Evolutionary conservation across 1,140 invertebrate genomes (phyloP), one percentile per base, ranked within the genome.

Genomic region (Oscheius sp.): DNA sequence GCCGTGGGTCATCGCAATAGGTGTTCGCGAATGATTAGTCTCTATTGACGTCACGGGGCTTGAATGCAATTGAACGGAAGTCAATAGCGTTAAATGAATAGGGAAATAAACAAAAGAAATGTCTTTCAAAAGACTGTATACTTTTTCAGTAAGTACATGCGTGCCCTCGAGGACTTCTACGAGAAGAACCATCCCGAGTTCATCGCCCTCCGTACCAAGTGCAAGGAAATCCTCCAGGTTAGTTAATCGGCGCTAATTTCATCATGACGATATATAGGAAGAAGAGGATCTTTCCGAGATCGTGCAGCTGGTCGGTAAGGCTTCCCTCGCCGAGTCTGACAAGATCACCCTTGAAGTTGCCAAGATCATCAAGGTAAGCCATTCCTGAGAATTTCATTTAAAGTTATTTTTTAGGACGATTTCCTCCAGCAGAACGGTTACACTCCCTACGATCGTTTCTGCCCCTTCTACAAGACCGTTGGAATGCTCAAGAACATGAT

Each of bases 261-360:
- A 59, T 59, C 15, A 59, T 59, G 85, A 86, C 80, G 85, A 86
- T 77, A 79, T 98, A 20, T 94, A 99, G 87, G 96, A 99, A 87
- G 97, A 99, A 88, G 97, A 99, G 87, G 97, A 99, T 88, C 87
- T 99, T 76, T 96, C 95, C 18, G 97, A 99, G 91, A 99, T 99
- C 86, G 97, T 99, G 78, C 96, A 99, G 85, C 87, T 99, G 74
- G 97, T 99, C 77, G 97, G 97, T 86, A 99, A 99, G 89, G 88
- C 87, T 77, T 81, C 96, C 1, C 88, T 99, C 31, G 96, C 96
- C 7, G 97, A 99, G 88, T 91, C 93, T 26, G 97, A 99, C 86
- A 99, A 99, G 87, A 97, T 99, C 85, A 99, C 95, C 0, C 88
- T 99, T 35, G 97, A 99, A 88, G 94, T 99, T 55, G 95, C 97